Conservation (phyloP, 2,888 invertebrate species). For the Drosophila kokeensis region DNA sequence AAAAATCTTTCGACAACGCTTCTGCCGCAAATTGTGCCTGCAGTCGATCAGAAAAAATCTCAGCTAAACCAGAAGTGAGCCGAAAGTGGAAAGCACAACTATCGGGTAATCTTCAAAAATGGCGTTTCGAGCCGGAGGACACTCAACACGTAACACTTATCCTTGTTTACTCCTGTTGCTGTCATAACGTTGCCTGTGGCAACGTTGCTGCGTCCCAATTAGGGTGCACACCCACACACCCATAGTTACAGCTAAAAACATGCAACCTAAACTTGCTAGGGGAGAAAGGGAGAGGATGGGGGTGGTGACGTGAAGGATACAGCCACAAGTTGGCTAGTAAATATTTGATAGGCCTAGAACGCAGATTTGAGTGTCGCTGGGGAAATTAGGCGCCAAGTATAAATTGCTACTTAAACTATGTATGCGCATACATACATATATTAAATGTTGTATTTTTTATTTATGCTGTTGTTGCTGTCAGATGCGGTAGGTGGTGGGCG, state of each 20-base stretch:
- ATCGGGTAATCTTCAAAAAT: constrained; percentile 11
- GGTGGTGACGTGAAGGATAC: neutral
- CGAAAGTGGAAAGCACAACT: constrained; percentile 2
- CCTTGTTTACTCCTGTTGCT: constrained; percentile 28
- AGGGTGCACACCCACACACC: neutral
- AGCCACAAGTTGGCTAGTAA: constrained; percentile 62
- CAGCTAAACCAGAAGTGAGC: constrained; percentile 14
- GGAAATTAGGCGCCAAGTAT: constrained; percentile 71
- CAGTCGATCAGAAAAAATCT: constrained; percentile 14
- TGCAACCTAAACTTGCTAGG: constrained; percentile 3
- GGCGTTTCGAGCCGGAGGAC: constrained; percentile 10
- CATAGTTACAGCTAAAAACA: neutral
- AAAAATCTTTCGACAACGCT: neutral
- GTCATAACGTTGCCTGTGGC: constrained; percentile 28
- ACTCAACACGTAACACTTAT: constrained; percentile 38
- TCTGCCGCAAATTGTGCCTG: neutral
- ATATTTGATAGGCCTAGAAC: constrained; percentile 69
- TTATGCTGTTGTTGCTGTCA: constrained; percentile 29
- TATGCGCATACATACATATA: neutral
- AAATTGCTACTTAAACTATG: constrained; percentile 64
- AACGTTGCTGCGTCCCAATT: constrained; percentile 39
- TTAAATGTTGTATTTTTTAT: constrained; percentile 64
- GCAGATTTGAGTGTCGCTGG: constrained; percentile 64
- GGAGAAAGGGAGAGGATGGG: no score
- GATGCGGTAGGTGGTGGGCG: constrained; percentile 22